Evolutionary conservation across 2,113 vertebrate genomes (phyloP).

Genomic region (Patagioenas fasciata): DNA sequence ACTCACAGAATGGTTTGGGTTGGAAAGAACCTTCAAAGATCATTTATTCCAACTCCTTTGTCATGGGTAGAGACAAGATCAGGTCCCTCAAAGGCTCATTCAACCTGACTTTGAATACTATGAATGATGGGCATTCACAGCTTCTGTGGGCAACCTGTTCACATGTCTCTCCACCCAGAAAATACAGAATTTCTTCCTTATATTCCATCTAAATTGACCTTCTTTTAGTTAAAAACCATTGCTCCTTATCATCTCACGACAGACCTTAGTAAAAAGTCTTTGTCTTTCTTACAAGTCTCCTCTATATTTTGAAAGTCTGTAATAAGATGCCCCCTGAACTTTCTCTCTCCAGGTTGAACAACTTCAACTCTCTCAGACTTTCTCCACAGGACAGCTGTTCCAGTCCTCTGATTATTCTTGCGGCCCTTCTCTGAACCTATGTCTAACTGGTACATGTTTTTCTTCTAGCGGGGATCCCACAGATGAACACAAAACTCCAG

Average conservation of each 20-base stretch:
- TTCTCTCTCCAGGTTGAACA: neutral
- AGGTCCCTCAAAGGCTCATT: neutral
- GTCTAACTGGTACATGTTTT: fast-evolving
- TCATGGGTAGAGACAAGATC: fast-evolving
- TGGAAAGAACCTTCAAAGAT: neutral
- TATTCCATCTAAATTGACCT: too few relatives aligned
- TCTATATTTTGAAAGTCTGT: neutral
- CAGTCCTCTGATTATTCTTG: too few relatives aligned
- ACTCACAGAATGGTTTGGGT: neutral
- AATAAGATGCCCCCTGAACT: fast-evolving
- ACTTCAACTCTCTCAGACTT: neutral
- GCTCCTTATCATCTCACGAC: too few relatives aligned
- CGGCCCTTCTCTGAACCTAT: neutral
- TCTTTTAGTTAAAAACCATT: too few relatives aligned
- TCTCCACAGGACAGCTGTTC: neutral
- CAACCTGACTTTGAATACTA: neutral
- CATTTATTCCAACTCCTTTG: neutral
- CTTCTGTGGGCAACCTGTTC: neutral
- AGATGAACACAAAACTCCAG: neutral
- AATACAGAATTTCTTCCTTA: too few relatives aligned
- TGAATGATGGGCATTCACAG: too few relatives aligned
- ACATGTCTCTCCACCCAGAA: too few relatives aligned
- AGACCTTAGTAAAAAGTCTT: too few relatives aligned
- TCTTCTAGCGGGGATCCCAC: neutral
- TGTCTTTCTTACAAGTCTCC: neutral